Evolutionary conservation across 2,797 vertebrate genomes (phyloP), one percentile per base, ranked within the genome.

Genomic region (Neoniphon sammara): DNA sequence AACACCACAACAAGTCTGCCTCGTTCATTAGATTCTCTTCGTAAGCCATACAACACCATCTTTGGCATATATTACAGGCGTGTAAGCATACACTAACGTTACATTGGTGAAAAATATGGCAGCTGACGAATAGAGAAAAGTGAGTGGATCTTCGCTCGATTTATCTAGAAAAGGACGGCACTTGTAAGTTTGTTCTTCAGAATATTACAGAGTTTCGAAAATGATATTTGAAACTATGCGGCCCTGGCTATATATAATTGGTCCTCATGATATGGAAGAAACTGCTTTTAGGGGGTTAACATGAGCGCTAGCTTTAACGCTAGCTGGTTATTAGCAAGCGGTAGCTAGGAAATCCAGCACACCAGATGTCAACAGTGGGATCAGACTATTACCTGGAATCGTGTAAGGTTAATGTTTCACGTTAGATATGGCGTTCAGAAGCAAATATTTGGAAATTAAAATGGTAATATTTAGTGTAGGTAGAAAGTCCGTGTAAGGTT

Each of bases 81-180:
- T 87, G 87, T 90, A 89, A 81, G 81, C 85, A 75, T 85, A 89
- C 88, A 86, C 87, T 88, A 36, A 20, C 58, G 21, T 61, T 42
- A 92, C 88, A 87, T 86, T 88, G 54, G 88, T 84, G 85, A 88
- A 91, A 91, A 83, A 92, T 90, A 93, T 92, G 92, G 92, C 91
- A 93, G 89, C 89, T 89, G 91, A 81, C 88, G 89, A 91, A 78
- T 91, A 91, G 84, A 87, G 81, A 87, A 89, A 92, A 91, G 89
- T 87, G 80, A 83, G 80, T 82, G 82, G 81, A 84, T 85, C 88
- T 87, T 90, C 78, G 71, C 59, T 87, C 84, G 80, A 77, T 76
- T 68, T 64, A 66, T 34, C 52, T 46, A 55, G 75, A 77, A 87
- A 90, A 78, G 73, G 63, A 82, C 87, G 87, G 44, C 71, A 80